Percentiles rank a stretch among this genome's conserved stretches.
phyloP scores from a whole-genome alignment of 2,113 vertebrate genomes.

The Stictonetta naevosa region DNA sequence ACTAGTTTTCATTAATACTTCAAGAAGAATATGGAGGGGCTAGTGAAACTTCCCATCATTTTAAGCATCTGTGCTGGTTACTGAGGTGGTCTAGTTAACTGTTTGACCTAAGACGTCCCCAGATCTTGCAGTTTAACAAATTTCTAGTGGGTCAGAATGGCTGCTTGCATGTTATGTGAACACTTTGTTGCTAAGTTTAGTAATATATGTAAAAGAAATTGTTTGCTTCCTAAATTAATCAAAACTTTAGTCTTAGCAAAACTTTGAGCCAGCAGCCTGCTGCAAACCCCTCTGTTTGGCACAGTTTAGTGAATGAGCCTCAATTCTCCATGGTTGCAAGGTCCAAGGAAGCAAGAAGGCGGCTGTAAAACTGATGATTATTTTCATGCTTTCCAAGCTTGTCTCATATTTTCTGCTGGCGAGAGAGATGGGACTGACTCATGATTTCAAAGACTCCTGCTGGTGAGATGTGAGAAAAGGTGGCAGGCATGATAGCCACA shows the following conservation, averaged over 20 bases:
- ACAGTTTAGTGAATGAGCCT: not conserved
- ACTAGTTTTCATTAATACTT: not conserved
- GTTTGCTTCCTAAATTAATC: not conserved
- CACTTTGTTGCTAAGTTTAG: not conserved
- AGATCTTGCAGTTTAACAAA: not conserved
- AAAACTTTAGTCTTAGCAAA: not conserved
- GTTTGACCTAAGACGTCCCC: not conserved
- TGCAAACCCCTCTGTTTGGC: not conserved
- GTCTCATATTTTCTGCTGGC: not conserved
- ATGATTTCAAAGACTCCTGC: not conserved
- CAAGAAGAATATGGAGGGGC: not conserved
- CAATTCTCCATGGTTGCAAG: not conserved
- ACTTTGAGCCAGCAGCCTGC: not conserved
- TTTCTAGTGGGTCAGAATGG: not conserved
- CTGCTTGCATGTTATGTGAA: not conserved
- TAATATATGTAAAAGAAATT: not conserved
- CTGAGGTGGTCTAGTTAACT: not conserved
- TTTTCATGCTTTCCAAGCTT: not conserved
- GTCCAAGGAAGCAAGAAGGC: not conserved
- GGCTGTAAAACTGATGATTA: not conserved
- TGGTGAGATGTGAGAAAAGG: not conserved
- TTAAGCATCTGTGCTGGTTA: not conserved
- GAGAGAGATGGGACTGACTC: rapidly evolving
- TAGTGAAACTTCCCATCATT: not conserved
- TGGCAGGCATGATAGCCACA: not conserved